A percentile compares a stretch with the other conserved stretches of the same genome.
Evolutionary conservation across 2,888 invertebrate genomes (phyloP).

Genomic region (Octodonta nipae): DNA sequence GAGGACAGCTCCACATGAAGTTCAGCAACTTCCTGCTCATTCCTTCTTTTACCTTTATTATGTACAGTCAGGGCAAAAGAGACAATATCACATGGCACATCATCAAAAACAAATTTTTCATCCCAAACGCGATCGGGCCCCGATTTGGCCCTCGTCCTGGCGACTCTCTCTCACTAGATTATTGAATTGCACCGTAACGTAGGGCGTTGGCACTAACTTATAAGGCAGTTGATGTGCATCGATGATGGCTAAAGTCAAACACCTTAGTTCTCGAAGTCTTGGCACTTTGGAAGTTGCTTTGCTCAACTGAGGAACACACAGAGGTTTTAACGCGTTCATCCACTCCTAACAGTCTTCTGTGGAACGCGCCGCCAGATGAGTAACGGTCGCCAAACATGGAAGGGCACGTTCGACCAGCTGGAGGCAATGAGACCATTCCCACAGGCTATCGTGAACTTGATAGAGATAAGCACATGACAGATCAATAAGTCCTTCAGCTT

Average conservation of each 20-base stretch:
- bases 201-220: constrained; percentile 83
- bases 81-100: constrained; percentile 90
- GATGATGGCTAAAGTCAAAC: constrained; percentile 76
- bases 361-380: constrained; percentile 75
- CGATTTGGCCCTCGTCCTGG: constrained; percentile 78
- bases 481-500: constrained; percentile 92
- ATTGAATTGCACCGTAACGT: constrained; percentile 81
- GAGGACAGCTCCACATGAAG: constrained; percentile 72
- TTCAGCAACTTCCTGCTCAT: constrained; percentile 90
- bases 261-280: constrained; percentile 67
- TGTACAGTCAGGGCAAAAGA: constrained; percentile 82
- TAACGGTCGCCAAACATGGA: constrained; percentile 82
- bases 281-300: constrained; percentile 71
- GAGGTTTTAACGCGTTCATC: constrained; percentile 77
- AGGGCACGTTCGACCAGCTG: constrained; percentile 88
- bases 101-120: constrained; percentile 90
- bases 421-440: constrained; percentile 90
- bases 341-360: constrained; percentile 71
- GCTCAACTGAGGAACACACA: constrained; percentile 80
- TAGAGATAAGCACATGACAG: constrained; percentile 86
- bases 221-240: constrained; percentile 86
- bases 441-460: constrained; percentile 88
- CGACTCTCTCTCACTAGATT: constrained; percentile 76
- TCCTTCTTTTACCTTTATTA: constrained; percentile 87
- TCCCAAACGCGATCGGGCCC: constrained; percentile 92